phyloP scores from a whole-genome alignment of 2,113 vertebrate genomes.

The Pituophis catenifer region DNA sequence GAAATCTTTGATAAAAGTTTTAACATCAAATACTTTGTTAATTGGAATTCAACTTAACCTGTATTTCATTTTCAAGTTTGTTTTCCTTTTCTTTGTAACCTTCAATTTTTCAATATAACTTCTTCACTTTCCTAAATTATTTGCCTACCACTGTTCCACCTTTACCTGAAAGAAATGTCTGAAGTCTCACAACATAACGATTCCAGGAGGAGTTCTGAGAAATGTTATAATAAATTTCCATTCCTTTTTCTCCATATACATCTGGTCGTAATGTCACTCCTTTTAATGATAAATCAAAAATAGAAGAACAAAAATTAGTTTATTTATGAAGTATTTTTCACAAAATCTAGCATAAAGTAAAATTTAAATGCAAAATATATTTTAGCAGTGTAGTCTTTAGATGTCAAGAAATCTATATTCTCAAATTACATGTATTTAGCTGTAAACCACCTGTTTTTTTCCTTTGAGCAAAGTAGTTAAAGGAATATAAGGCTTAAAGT shows the following conservation, averaged over 20 bases:
- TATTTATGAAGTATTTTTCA: not conserved
- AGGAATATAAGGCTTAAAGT: not conserved
- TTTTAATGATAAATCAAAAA: conserved; percentile 52
- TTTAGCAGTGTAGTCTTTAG: not conserved
- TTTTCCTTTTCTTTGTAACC: not conserved
- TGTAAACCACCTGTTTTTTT: not conserved
- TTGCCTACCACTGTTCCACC: not conserved
- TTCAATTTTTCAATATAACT: not conserved
- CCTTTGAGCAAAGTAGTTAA: not conserved
- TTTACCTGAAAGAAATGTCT: conserved; percentile 77
- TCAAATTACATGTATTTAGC: not conserved
- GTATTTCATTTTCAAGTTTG: not conserved
- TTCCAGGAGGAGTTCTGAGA: conserved; percentile 74
- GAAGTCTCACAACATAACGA: conserved; percentile 69
- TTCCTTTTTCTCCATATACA: conserved; percentile 73
- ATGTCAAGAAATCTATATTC: not conserved
- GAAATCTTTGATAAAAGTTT: not conserved
- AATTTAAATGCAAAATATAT: not conserved
- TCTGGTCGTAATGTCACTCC: conserved; percentile 84
- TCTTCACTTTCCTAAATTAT: not conserved
- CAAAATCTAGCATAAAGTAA: not conserved
- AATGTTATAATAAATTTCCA: conserved; percentile 79
- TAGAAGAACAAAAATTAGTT: not conserved
- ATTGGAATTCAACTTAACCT: not conserved
- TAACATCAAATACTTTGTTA: not conserved